Percentiles rank a stretch among this genome's conserved stretches.
Conservation (phyloP, 2,797 vertebrate genomes). For the Myiothlypis coronata region DNA sequence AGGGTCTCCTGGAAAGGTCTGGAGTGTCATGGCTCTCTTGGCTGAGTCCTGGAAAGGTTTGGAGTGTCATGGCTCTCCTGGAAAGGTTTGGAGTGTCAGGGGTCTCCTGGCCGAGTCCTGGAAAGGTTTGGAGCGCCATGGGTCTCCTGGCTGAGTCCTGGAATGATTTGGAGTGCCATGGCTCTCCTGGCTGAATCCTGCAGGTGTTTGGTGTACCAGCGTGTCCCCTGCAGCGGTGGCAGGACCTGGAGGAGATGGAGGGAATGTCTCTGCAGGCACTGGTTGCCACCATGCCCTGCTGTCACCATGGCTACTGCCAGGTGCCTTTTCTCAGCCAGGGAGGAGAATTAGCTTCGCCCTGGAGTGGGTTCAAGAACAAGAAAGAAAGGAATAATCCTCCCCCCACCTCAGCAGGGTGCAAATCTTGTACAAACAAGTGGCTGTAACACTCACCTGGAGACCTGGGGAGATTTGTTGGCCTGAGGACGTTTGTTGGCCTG, state of each 20-base stretch:
- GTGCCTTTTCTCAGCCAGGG: background rate
- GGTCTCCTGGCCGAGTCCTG: background rate
- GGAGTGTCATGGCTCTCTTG: too few species aligned
- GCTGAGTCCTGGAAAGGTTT: accelerated
- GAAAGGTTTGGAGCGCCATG: too few species aligned
- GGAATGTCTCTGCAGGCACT: accelerated
- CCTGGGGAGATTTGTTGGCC: background rate
- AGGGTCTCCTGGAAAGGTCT: too few species aligned
- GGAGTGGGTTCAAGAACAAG: conserved; percentile 1
- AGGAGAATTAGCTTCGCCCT: background rate
- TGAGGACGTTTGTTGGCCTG: background rate
- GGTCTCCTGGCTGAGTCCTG: accelerated
- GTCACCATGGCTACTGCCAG: background rate
- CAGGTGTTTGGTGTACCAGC: background rate
- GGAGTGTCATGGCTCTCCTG: too few species aligned
- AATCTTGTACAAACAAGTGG: background rate
- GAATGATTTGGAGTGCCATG: too few species aligned
- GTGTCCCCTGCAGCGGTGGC: background rate
- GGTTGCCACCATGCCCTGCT: background rate
- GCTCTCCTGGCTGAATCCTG: too few species aligned
- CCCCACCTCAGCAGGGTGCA: background rate
- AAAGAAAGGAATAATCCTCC: background rate
- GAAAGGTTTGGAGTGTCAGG: accelerated
- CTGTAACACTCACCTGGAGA: background rate
- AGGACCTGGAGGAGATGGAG: background rate